Base-by-base conservation (phyloP, 1,140 invertebrate genomes). In the Melanaphis sacchari region DNA sequence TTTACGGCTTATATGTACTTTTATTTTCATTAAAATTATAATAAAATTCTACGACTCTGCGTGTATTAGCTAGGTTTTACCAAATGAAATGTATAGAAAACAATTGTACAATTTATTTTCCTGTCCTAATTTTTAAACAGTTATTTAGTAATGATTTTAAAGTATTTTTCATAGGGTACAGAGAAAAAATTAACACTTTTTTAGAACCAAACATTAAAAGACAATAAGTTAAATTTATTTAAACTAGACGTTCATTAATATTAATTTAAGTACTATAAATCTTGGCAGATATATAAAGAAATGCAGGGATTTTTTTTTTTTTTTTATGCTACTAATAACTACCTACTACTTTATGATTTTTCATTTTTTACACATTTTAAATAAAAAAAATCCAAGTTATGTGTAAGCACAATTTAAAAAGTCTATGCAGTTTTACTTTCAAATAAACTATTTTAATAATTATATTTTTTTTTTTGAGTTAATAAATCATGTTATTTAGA, bases 261-360 rank as follows among this genome's bases (percentile, higher is more conserved):
- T 54, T 52, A 54, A 89, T 89, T 52, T 89, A 54, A 89, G 31
- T 36, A n/a, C 88, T 36, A 89, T 89, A 89, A 89, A 89, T 89
- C 49, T 24, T 54, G 18, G 22, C 49, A 38, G 36, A 89, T 54
- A 54, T 38, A 52, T 38, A 89, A 54, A 89, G 54, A 89, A 89
- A 52, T 38, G 9, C 36, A 24, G 21, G 46, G 36, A 4, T 15
- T 89, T 89, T 89, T 52, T 38, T 54, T 54, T 38, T 54, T 46
- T 11, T 2, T 89, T 36, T 38, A n/a, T n/a, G 36, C 49, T 38
- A 38, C 24, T 54, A 15, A n/a, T n/a, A n/a, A n/a, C n/a, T 26
- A 38, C 26, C 40, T 54, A 54, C 22, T 36, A 89, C 5, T 89
- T 54, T 40, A 52, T 9, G 38, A 89, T 8, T 88, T 8, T 36